Percentiles rank a stretch among this genome's conserved stretches.
Evolutionary conservation across 2,797 vertebrate genomes (phyloP).

Genomic region (Hypotaenidia okinawae): DNA sequence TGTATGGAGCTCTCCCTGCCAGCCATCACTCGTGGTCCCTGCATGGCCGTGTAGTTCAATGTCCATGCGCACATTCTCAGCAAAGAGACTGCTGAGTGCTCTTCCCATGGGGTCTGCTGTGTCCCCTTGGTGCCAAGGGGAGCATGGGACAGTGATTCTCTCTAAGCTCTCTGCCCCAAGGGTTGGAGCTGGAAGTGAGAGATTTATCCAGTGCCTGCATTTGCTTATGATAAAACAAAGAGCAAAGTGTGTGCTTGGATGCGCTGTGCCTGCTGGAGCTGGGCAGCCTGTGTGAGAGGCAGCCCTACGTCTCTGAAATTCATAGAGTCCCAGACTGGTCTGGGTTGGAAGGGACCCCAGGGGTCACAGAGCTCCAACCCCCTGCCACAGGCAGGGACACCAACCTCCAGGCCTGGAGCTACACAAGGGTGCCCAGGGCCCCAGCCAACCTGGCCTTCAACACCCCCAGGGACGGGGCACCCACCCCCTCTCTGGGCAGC

Average conservation of each 20-base stretch:
- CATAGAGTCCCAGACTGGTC: no score
- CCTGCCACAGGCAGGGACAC: no score
- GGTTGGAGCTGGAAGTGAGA: background rate
- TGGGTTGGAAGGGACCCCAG: no score
- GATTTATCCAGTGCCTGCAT: background rate
- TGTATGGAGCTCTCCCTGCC: background rate
- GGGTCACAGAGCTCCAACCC: no score
- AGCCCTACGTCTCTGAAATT: background rate
- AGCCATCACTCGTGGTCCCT: rapidly evolving
- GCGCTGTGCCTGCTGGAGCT: background rate
- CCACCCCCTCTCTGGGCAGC: no score
- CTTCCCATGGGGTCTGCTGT: background rate
- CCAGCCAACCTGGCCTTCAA: no score
- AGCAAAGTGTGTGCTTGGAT: background rate
- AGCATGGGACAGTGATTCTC: no score
- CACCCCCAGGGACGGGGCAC: no score
- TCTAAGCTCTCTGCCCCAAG: background rate
- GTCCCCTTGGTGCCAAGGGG: background rate
- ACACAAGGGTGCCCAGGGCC: no score
- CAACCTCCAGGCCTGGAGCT: no score
- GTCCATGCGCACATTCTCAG: no score
- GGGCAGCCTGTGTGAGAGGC: background rate
- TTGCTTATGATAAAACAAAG: background rate
- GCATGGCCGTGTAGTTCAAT: background rate
- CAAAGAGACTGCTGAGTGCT: rapidly evolving